Evolutionary conservation across 2,797 vertebrate species (phyloP), one percentile per base, ranked within the genome.

Genomic region (Lagorchestes hirsutus): DNA sequence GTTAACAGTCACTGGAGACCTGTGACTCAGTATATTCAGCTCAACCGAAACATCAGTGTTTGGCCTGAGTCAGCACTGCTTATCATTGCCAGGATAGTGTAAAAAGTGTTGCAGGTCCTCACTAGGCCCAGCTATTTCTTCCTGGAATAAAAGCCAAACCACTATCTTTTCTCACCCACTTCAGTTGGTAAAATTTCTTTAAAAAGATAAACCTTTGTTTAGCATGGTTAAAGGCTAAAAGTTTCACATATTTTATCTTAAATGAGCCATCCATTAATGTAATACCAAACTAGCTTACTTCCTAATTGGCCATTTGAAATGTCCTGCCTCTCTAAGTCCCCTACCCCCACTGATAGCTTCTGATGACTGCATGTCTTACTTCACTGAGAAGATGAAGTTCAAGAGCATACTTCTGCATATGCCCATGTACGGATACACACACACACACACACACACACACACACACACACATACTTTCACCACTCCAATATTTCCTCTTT

Each of bases 171-270:
- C 55, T 59, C 24, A 94, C 28, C 52, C 18, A 93, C 0, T 18
- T 5, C 11, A 62, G 92, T 93, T 95, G 31, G 14, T 90, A 91
- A 95, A 97, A 93, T 50, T 91, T 91, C n/a, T 62, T 90, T 82
- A 24, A 82, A 82, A 82, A 27, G 40, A 82, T 82, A 91, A 92
- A 91, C 4, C 54, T 95, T 95, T 93, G 27, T 57, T 94, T 92
- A 31, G 62, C n/a, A 74, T 40, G n/a, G 22, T 74, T 8, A 40
- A 31, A 74, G 16, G 67, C 67, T 40, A 40, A 74, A 40, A 6
- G 18, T 40, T 40, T 40, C 67, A 74, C 16, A 34, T 62, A 40
- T 74, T 74, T 74, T 74, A 74, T 74, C 62, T 74, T 74, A 74
- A 74, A 74, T 22, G n/a, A 74, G 18, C 18, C 5, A 40, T 40